Evolutionary conservation across 2,888 invertebrate species (phyloP).

Genomic region (Epinotia bilunana): DNA sequence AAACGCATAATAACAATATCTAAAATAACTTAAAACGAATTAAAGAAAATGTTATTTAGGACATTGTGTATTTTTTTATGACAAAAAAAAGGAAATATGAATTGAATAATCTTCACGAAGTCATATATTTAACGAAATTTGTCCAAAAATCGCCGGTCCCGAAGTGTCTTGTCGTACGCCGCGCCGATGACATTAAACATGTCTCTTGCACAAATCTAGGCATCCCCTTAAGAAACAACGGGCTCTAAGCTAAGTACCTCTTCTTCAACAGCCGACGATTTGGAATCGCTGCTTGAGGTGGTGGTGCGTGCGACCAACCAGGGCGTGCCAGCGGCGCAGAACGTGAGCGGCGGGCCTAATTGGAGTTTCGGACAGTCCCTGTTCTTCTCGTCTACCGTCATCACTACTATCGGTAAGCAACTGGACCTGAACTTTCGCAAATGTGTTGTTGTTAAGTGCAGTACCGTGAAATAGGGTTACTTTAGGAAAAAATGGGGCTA

Average conservation of each 20-base stretch:
- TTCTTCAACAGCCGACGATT: slow-evolving; percentile 85
- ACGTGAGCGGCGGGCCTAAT: slow-evolving; percentile 91
- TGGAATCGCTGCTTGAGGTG: slow-evolving; percentile 89
- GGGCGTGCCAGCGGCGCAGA: slow-evolving; percentile 90
- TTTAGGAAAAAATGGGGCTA: no score
- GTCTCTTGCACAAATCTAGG: no score
- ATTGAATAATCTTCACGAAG: no score
- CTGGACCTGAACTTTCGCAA: background rate
- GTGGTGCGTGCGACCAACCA: slow-evolving; percentile 90
- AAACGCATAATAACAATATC: no score
- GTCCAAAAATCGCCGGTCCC: no score
- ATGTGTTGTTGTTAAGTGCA: background rate
- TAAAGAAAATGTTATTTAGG: no score
- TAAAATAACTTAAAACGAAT: background rate
- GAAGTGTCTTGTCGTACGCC: no score
- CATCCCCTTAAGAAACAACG: background rate
- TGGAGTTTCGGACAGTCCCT: slow-evolving; percentile 96
- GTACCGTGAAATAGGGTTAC: no score
- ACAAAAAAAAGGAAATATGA: no score
- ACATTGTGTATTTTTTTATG: no score
- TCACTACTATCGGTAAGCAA: slow-evolving; percentile 92
- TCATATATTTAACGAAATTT: no score
- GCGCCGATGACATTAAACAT: no score
- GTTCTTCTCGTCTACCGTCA: slow-evolving; percentile 94
- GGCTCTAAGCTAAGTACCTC: background rate